Conservation (phyloP, 2,888 invertebrate species). For the Anagyrus pseudococci region DNA sequence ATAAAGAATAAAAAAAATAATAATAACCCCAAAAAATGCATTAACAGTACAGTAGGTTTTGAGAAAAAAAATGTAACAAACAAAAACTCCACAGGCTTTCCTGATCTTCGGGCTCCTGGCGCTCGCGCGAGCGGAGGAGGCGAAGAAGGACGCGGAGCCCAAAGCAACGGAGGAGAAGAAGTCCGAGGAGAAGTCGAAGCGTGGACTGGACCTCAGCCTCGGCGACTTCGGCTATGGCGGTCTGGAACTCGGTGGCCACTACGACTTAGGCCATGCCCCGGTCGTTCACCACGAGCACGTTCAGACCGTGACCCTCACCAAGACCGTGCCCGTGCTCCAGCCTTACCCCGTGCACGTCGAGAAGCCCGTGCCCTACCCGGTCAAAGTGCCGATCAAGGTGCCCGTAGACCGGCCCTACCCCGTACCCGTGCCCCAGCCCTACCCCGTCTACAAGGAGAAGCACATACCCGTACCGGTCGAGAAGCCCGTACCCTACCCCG, state of each 20-base stretch:
- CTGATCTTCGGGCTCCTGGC: slow-evolving; percentile 51
- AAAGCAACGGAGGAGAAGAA: slow-evolving; percentile 33
- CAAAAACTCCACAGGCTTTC: slow-evolving; percentile 44
- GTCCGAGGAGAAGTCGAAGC: slow-evolving; percentile 50
- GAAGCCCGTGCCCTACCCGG: slow-evolving; percentile 50
- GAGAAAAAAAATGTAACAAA: background rate
- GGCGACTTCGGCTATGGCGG: slow-evolving; percentile 41
- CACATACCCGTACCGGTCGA: slow-evolving; percentile 54
- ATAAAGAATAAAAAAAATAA: background rate
- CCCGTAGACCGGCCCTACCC: slow-evolving; percentile 53
- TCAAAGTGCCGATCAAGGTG: slow-evolving; percentile 53
- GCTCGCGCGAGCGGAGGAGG: slow-evolving; percentile 47
- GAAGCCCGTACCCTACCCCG: slow-evolving; percentile 50
- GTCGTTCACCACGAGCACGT: slow-evolving; percentile 45
- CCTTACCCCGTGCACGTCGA: slow-evolving; percentile 56
- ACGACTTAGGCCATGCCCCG: slow-evolving; percentile 44
- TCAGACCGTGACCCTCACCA: slow-evolving; percentile 55
- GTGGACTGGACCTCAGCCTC: slow-evolving; percentile 53
- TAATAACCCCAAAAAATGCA: background rate
- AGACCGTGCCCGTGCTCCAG: slow-evolving; percentile 54
- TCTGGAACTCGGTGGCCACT: background rate
- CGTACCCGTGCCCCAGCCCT: slow-evolving; percentile 55
- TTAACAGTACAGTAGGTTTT: background rate
- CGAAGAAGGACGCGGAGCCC: slow-evolving; percentile 39
- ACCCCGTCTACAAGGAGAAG: slow-evolving; percentile 55